Evolutionary conservation across 2,888 invertebrate species (phyloP).

Genomic region (Napeogenes sylphis): DNA sequence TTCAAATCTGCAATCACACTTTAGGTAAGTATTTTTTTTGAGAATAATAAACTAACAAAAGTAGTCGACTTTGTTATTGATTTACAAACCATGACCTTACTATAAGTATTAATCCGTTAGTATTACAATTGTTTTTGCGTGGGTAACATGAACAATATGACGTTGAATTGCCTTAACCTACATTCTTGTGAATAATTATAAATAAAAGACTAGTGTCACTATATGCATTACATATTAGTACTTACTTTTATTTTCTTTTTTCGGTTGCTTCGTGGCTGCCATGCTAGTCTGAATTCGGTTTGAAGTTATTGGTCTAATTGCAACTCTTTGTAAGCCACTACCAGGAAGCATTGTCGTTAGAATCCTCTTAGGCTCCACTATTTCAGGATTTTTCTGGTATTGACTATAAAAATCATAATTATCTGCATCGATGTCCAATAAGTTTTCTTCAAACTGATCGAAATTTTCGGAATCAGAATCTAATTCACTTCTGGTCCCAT

Average conservation of each 20-base stretch:
- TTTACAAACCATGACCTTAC: conserved; percentile 14
- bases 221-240: background rate
- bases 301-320: conserved; percentile 56
- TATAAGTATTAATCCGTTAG: conserved; percentile 16
- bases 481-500: conserved; percentile 61
- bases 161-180: conserved; percentile 17
- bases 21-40: too few relatives aligned
- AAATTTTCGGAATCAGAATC: conserved; percentile 68
- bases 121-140: conserved; percentile 21
- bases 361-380: conserved; percentile 60
- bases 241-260: conserved; percentile 50
- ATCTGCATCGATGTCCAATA: conserved; percentile 69
- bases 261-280: background rate
- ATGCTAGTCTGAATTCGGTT: conserved; percentile 39
- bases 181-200: conserved; percentile 2
- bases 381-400: conserved; percentile 54
- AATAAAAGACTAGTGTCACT: background rate
- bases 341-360: conserved; percentile 63
- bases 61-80: too few relatives aligned
- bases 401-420: conserved; percentile 53
- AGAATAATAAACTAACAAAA: too few relatives aligned
- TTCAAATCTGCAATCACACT: too few relatives aligned
- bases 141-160: conserved; percentile 15
- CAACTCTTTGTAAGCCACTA: conserved; percentile 65
- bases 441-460: conserved; percentile 65